Evolutionary conservation across 2,797 vertebrate genomes (phyloP).

Genomic region (Aulostomus chinensis): DNA sequence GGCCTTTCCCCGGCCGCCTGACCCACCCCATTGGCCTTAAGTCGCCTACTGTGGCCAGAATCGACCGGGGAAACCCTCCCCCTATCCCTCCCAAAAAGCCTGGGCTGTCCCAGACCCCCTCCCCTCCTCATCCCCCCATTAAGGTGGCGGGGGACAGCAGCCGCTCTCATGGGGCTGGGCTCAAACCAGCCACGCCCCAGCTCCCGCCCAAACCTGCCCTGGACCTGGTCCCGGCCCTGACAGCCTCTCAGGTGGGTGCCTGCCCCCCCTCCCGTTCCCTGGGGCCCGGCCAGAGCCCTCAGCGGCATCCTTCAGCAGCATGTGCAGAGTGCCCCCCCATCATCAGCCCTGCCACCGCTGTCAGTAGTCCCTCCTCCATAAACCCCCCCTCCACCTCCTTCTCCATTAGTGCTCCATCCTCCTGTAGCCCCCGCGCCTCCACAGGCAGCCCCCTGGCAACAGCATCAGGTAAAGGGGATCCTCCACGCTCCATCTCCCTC

Average conservation of each 20-base stretch:
- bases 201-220: conserved; percentile 97
- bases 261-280: conserved; percentile 80
- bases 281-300: conserved; percentile 77
- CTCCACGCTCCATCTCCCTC: conserved; percentile 71
- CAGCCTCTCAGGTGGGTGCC: conserved; percentile 99
- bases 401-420: conserved; percentile 92
- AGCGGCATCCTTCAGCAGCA: conserved; percentile 87
- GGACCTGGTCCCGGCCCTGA: conserved; percentile 97
- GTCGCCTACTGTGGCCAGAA: conserved; percentile 88
- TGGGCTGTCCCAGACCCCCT: conserved; percentile 96
- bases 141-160: conserved; percentile 88
- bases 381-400: conserved; percentile 90
- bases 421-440: conserved; percentile 90
- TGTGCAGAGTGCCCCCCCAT: conserved; percentile 92
- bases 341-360: conserved; percentile 84
- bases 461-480: conserved; percentile 99
- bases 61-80: conserved; percentile 96
- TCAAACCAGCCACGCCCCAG: conserved; percentile 91
- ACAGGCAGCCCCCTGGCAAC: conserved; percentile 98
- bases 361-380: conserved; percentile 89
- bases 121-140: conserved; percentile 92
- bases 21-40: conserved; percentile 86
- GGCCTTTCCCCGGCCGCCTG: conserved; percentile 84
- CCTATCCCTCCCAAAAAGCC: conserved; percentile 99
- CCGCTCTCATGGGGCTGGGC: conserved; percentile 84